Base-by-base conservation (phyloP, 2,113 vertebrate genomes). In the Phrynosoma blainvillii region DNA sequence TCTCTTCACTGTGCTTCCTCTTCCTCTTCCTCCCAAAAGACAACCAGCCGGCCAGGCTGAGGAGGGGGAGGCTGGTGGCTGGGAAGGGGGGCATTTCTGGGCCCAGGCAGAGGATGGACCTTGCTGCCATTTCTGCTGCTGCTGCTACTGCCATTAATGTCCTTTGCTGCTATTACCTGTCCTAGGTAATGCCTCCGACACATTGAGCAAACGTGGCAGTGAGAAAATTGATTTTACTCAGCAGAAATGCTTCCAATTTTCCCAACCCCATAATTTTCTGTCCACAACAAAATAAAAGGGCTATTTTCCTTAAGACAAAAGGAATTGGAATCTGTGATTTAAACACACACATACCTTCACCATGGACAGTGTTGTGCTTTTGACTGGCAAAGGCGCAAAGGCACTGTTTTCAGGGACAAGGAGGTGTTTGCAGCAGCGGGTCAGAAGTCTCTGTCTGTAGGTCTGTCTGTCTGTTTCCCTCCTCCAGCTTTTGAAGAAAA, bases 251-350 rank as follows among this genome's bases (percentile, higher is more conserved):
- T 97, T 98, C 97, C 99, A 99, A 99, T 99, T 98, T 99, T 98
- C 97, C 95, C 96, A 96, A 97, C 96, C 96, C 98, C 98, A 98
- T 99, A 99, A 99, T 99, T 99, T 98, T 98, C 98, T 97, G 97
- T 98, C 98, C 98, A 98, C 98, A 98, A 98, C 98, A 99, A 98
- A 99, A 99, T 99, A 98, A 98, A 98, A 98, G 98, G 98, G 98
- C 98, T 97, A 98, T 99, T 99, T 99, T 97, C 96, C 97, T 95
- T 96, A 95, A 97, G 97, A 97, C 97, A 97, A 97, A 97, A 96
- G 97, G 98, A 98, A 97, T 98, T 98, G 98, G 98, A 98, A 98
- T 98, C 97, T 97, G 97, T 97, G 97, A 98, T 98, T 36, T 36
- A 36, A 36, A 36, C 36, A 36, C 36, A 36, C 36, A 36, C 36